phyloP scores from a whole-genome alignment of 2,113 vertebrate species.

The Butorides virescens region DNA sequence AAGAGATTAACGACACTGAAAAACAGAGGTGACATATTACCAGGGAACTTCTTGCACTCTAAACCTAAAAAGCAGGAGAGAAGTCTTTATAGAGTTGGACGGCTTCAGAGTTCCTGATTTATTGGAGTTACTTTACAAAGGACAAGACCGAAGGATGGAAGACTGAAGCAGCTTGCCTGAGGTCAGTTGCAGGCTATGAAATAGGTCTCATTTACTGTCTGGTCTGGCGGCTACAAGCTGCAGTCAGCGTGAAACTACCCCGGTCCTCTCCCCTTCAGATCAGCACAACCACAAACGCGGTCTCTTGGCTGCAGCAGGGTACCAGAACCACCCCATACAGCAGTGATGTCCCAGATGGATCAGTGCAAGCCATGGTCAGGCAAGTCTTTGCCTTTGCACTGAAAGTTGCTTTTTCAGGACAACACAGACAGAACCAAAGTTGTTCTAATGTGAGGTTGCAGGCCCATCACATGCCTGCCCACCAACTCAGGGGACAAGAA shows the following conservation, averaged over 20 bases:
- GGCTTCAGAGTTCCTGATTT: neutral
- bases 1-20: neutral
- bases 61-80: neutral
- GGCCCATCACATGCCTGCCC: neutral
- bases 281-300: rapidly evolving
- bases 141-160: neutral
- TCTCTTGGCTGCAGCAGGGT: neutral
- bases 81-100: neutral
- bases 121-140: neutral
- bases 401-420: neutral
- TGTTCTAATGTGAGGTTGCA: rapidly evolving
- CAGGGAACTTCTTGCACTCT: neutral
- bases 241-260: neutral
- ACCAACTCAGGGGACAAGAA: neutral
- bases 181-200: neutral
- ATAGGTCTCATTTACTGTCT: neutral
- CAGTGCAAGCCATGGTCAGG: neutral
- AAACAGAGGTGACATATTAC: neutral
- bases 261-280: neutral
- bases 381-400: neutral
- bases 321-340: rapidly evolving
- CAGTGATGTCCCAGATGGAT: neutral
- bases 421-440: neutral
- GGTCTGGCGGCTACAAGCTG: neutral
- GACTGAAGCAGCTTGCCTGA: neutral